phyloP scores from a whole-genome alignment of 2,888 invertebrate genomes.

The Panzeria rudis region DNA sequence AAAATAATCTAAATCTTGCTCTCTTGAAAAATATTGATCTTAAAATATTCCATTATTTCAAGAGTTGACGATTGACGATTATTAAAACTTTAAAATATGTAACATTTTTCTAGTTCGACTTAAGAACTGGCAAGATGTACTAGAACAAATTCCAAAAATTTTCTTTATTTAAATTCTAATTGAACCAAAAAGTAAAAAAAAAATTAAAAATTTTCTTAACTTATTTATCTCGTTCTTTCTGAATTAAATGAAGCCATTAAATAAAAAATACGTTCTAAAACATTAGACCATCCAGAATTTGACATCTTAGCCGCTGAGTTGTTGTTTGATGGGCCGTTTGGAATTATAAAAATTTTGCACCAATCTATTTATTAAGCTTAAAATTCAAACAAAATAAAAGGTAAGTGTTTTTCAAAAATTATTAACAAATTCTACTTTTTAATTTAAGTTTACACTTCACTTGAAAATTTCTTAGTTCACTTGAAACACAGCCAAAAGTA shows the following conservation, averaged over 20 bases:
- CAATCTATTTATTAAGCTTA: slow-evolving; percentile 5
- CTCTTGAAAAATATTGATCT: too few relatives aligned
- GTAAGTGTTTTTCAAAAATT: slow-evolving; percentile 38
- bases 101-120: too few relatives aligned
- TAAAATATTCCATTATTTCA: too few relatives aligned
- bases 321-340: slow-evolving; percentile 50
- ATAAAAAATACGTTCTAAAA: neutral
- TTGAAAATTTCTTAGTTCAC: neutral
- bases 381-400: neutral
- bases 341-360: slow-evolving; percentile 31
- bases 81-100: too few relatives aligned
- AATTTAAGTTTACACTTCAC: neutral
- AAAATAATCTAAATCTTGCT: too few relatives aligned
- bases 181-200: neutral
- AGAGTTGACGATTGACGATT: too few relatives aligned
- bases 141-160: too few relatives aligned
- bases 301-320: slow-evolving; percentile 24
- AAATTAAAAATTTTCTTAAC: neutral
- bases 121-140: too few relatives aligned
- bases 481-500: slow-evolving; percentile 45
- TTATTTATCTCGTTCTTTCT: neutral
- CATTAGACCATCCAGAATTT: slow-evolving; percentile 2
- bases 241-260: neutral
- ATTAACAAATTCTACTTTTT: neutral
- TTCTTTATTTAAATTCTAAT: too few relatives aligned